Evolutionary conservation across 1,140 invertebrate species (phyloP), one percentile per base, ranked within the genome.

Genomic region (Teleopsis dalmanni): DNA sequence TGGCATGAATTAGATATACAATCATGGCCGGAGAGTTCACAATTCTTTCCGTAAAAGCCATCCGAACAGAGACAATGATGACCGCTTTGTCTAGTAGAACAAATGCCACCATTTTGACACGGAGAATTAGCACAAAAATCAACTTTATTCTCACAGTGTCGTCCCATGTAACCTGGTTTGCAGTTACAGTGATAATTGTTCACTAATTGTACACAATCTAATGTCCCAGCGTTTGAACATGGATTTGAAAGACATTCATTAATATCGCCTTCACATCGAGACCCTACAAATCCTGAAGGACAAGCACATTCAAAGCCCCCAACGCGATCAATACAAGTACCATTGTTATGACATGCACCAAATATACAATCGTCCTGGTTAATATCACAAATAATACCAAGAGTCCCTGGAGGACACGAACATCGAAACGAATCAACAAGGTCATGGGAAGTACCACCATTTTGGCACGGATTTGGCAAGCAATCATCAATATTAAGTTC

Each of bases 171-270:
- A 0, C 92, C 92, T 3, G 84, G 81, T 58, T 87, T 88, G 68
- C 95, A 98, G 60, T 95, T 93, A 68, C 95, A 98, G 38, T 90
- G 83, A 67, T 91, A 97, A 62, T 93, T 86, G 64, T 97, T 95
- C 14, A 92, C 81, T 25, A 95, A 73, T 63, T 96, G 91, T 2
- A 95, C 88, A 60, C 91, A 95, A 58, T 92, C 89, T 55, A 87
- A 80, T 0, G 92, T 94, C 0, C 93, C 93, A 1, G 81, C 79
- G 18, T 76, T 73, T 0, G 83, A 78, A 60, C 91, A 95, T 0
- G 93, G 93, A 72, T 92, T 92, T 0, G 88, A 91, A 0, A 91
- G 71, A 59, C 94, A 97, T 65, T 97, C 93, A 62, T 97, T 91
- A 54, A 95, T 91, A 61, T 97, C 92, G 1, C 87, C 84, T 61